phyloP scores from a whole-genome alignment of 2,888 invertebrate genomes.

The Callosobruchus maculatus region DNA sequence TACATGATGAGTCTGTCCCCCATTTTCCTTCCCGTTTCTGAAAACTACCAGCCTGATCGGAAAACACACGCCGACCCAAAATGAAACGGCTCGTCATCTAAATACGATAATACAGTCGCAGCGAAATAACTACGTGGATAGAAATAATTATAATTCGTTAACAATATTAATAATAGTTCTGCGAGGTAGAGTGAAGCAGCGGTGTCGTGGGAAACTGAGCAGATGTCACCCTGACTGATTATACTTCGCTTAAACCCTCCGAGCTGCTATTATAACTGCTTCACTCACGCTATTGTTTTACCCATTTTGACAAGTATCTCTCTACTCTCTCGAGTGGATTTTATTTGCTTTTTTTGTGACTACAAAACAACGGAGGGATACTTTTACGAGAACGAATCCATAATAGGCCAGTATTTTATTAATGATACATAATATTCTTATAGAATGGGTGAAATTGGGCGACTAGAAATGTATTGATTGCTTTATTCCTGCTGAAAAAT shows the following conservation, averaged over 20 bases:
- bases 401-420: neutral
- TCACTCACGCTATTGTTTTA: slow-evolving; percentile 36
- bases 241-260: slow-evolving; percentile 46
- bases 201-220: slow-evolving; percentile 48
- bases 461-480: too few species aligned
- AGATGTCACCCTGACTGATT: slow-evolving; percentile 51
- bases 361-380: neutral
- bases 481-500: too few species aligned
- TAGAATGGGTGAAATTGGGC: neutral
- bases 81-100: too few species aligned
- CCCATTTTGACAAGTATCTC: slow-evolving; percentile 24
- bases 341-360: neutral
- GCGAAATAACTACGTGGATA: too few species aligned
- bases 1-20: too few species aligned
- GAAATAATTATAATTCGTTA: slow-evolving; percentile 47
- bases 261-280: slow-evolving; percentile 40
- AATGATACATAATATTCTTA: neutral
- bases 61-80: too few species aligned
- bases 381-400: neutral
- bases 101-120: too few species aligned
- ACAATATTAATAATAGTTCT: slow-evolving; percentile 49
- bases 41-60: too few species aligned
- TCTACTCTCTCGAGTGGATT: slow-evolving; percentile 3
- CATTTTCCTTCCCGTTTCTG: too few species aligned
- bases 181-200: slow-evolving; percentile 32